Evolutionary conservation across 2,888 invertebrate genomes (phyloP), one percentile per base, ranked within the genome.

Genomic region (Aleiodes testaceus): DNA sequence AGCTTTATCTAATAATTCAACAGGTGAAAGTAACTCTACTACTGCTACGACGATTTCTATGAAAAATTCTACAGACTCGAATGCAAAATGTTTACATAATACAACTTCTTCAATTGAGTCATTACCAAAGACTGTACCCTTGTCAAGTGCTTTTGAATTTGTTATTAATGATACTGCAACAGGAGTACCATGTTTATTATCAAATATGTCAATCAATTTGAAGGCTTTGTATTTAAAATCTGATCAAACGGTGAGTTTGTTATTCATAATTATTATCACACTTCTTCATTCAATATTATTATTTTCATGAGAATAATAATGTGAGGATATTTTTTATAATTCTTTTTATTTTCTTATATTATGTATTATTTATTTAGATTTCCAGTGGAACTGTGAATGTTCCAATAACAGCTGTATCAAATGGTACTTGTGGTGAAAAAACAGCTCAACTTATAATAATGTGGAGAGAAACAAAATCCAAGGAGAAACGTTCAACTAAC

Each of bases 121-220:
- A 30, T 30, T n/a, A n/a, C n/a, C n/a, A n/a, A n/a, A n/a, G n/a
- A 16, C 47, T 16, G 6, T 14, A 47, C 14, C 3, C 4, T 45
- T 47, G 5, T 45, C 63, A 3, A 18, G 18, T 2, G 20, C 14
- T n/a, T 77, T 75, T 49, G 59, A 75, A 45, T 77, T 72, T 70
- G 44, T 73, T n/a, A 70, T 77, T 3, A 64, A 45, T n/a, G 52
- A 75, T 66, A 66, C 53, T 20, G 64, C 47, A 3, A 76, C 76
- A 1, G 72, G 70, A 11, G 61, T 74, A 36, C 69, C 72, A 1
- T 79, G 79, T 44, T 72, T 77, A 12, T 69, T 79, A n/a, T 71
- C 73, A 5, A 74, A 70, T 14, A 77, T 79, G 75, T 55, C 74
- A 3, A 74, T 79, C 9, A 72, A 66, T 26, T 45, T 79, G 70